phyloP scores from a whole-genome alignment of 2,797 vertebrate genomes.

The Eptatretus atami region DNA sequence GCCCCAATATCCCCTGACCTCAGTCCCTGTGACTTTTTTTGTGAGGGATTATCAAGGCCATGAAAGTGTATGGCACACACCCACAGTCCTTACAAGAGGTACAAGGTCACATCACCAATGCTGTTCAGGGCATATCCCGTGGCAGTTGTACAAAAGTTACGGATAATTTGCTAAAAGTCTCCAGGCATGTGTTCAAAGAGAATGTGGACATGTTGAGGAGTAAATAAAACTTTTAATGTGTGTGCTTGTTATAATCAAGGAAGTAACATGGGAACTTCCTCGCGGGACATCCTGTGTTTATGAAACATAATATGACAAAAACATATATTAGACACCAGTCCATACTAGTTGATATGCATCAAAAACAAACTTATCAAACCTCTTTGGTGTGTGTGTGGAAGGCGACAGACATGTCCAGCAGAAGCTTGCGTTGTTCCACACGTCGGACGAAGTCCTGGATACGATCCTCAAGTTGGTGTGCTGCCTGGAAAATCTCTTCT shows the following conservation, averaged over 20 bases:
- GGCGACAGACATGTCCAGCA: constrained; percentile 90
- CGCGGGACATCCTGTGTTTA: constrained; percentile 1
- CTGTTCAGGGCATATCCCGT: no score
- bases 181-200: no score
- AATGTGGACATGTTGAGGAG: background rate
- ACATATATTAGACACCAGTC: background rate
- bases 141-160: no score
- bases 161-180: no score
- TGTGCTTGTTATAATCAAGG: background rate
- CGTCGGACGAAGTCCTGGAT: constrained; percentile 91
- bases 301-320: constrained; percentile 4
- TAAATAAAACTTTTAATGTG: background rate
- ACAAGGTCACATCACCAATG: no score
- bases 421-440: constrained; percentile 74
- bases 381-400: constrained; percentile 95
- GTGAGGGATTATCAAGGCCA: no score
- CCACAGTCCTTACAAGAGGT: no score
- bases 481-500: constrained; percentile 90
- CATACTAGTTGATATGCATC: no score
- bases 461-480: constrained; percentile 76
- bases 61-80: no score
- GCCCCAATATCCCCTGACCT: no score
- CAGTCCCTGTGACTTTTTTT: no score
- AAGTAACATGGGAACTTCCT: background rate
- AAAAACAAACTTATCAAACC: constrained; percentile 18